Evolutionary conservation across 1,140 invertebrate genomes (phyloP).

Genomic region (Pomacea maculata): DNA sequence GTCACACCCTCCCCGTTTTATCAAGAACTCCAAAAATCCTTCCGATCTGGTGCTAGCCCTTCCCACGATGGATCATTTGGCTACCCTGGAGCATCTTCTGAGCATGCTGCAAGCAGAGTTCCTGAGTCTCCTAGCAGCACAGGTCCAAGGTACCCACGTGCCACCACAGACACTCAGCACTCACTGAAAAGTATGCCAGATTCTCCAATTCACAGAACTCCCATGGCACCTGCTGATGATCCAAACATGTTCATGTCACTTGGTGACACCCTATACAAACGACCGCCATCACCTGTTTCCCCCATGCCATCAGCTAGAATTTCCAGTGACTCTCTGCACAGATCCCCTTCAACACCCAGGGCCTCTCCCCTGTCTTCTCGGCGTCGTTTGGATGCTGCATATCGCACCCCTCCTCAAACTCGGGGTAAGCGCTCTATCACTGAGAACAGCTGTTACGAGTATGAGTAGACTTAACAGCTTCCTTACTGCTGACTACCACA

Average conservation of each 20-base stretch:
- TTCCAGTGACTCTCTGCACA: slow-evolving; percentile 34
- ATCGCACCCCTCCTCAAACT: slow-evolving; percentile 32
- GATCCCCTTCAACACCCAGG: slow-evolving; percentile 33
- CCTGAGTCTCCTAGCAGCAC: slow-evolving; percentile 7
- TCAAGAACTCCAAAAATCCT: slow-evolving; percentile 15
- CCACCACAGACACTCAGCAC: slow-evolving; percentile 22
- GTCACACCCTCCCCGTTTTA: slow-evolving; percentile 18
- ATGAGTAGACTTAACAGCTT: slow-evolving; percentile 24
- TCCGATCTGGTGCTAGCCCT: background rate
- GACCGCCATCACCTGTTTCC: slow-evolving; percentile 37
- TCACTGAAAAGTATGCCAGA: slow-evolving; percentile 26
- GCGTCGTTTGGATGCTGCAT: slow-evolving; percentile 27
- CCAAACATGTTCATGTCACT: slow-evolving; percentile 27
- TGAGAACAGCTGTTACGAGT: slow-evolving; percentile 35
- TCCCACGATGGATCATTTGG: background rate
- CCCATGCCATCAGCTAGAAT: slow-evolving; percentile 28
- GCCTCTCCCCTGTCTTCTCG: slow-evolving; percentile 35
- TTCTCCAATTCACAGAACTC: background rate
- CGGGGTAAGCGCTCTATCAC: slow-evolving; percentile 27
- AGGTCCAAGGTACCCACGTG: slow-evolving; percentile 9
- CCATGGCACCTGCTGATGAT: slow-evolving; percentile 15
- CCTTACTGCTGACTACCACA: background rate
- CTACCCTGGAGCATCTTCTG: slow-evolving; percentile 23
- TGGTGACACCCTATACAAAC: slow-evolving; percentile 37
- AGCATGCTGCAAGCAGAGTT: background rate